These are phyloP conservation scores for Noctua janthe DNA, from an alignment of 2,888 invertebrate genomes.

Conservation along the genomic window DNA sequence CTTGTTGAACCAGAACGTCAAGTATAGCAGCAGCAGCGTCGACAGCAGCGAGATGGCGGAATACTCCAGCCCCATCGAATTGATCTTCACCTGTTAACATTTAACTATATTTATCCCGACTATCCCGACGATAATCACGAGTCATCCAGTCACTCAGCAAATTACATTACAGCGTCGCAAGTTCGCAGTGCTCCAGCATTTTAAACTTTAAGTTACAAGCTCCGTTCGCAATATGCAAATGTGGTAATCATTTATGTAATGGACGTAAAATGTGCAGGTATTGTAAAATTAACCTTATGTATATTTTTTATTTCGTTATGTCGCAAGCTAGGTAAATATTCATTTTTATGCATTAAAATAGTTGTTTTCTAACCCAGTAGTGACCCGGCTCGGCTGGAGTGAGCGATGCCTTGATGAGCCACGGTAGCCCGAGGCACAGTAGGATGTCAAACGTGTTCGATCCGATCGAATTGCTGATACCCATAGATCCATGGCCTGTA, in stretches of 20 bases:
- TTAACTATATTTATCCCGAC: conserved; percentile 53
- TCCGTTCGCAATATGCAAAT: conserved; percentile 63
- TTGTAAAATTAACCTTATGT: not conserved
- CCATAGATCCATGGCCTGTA: conserved; percentile 97
- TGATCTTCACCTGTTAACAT: conserved; percentile 93
- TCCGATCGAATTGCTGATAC: conserved; percentile 97
- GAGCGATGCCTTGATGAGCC: conserved; percentile 96
- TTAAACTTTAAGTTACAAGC: conserved; percentile 29
- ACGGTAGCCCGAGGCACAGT: conserved; percentile 96
- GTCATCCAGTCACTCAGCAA: conserved; percentile 60
- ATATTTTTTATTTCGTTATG: not conserved
- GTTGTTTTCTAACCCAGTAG: conserved; percentile 91
- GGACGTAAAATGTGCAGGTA: not conserved
- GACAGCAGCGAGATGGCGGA: conserved; percentile 97
- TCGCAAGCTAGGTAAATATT: conserved; percentile 15
- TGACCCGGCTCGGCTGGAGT: conserved; percentile 94
- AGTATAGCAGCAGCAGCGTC: conserved; percentile 95
- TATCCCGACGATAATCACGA: conserved; percentile 16
- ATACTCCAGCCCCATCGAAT: conserved; percentile 97
- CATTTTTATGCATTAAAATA: conserved; percentile 23
- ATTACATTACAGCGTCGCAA: conserved; percentile 55
- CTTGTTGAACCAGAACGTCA: conserved; percentile 96
- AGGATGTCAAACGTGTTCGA: conserved; percentile 97
- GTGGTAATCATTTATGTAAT: conserved; percentile 14
- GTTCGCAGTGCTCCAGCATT: conserved; percentile 53